Conservation (phyloP, 1,140 invertebrate genomes). For the Teleogryllus occipitalis region DNA sequence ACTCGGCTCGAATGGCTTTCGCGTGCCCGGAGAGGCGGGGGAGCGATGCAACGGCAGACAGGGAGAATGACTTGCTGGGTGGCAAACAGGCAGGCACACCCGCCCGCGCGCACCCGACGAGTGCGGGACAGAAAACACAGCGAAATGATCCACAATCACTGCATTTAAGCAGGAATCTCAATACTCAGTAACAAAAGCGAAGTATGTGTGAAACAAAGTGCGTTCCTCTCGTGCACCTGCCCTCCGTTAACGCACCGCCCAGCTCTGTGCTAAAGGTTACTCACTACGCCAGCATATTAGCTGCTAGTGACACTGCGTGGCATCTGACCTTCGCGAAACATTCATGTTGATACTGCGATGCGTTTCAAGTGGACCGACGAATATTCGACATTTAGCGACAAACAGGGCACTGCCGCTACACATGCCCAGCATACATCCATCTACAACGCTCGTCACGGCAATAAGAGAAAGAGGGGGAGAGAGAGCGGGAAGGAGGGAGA, state of each 20-base stretch:
- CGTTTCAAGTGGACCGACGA: background rate
- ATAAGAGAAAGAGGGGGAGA: too few species aligned
- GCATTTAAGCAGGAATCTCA: background rate
- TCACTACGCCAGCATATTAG: background rate
- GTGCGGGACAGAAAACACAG: too few species aligned
- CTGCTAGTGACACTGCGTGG: background rate
- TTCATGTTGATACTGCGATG: background rate
- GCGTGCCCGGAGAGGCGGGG: too few species aligned
- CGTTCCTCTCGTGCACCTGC: background rate
- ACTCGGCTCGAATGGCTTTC: too few species aligned
- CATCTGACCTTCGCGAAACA: background rate
- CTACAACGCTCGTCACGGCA: too few species aligned
- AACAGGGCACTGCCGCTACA: background rate
- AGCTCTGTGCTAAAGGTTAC: too few species aligned
- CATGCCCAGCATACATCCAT: background rate
- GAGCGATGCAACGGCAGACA: too few species aligned
- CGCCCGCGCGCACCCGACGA: too few species aligned
- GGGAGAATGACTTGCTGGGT: too few species aligned
- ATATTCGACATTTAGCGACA: background rate
- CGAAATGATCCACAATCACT: background rate
- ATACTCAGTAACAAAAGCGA: background rate
- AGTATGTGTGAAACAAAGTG: background rate
- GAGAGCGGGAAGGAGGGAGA: too few species aligned
- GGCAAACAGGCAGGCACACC: too few species aligned
- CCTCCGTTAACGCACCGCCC: background rate